Base-by-base conservation (phyloP, 1,140 invertebrate species). In the Thaumatotibia leucotreta region DNA sequence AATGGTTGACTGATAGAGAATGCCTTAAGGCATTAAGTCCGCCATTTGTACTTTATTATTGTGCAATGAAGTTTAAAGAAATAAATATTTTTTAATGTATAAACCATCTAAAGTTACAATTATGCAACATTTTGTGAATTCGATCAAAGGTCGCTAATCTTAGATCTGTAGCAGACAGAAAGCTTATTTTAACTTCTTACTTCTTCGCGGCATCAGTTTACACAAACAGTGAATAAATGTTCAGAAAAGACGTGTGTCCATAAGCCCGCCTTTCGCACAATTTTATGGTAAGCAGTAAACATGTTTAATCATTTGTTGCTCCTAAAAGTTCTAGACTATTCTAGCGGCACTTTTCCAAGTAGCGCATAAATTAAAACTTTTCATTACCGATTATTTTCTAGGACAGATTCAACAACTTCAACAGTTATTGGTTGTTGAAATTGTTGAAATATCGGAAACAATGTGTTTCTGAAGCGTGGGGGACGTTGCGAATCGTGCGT, bases 401-500 rank as follows among this genome's bases (percentile, higher is more conserved):
- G 39, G 39, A 45, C 39, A 45, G 39, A 20, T 45, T 45, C 66
- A 73, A 73, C 75, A 76, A 68, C 66, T 73, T 73, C 66, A 71
- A 49, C 62, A 50, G 35, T 39, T 14, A 5, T 20, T 17, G 39
- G 14, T 17, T 50, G 50, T 72, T 73, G 72, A 74, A 75, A 65
- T 62, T 32, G 67, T 74, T 77, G 68, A 72, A 77, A 74, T 75
- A 72, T 70, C 74, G 72, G 79, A 80, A 86, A 83, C 80, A 84
- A 83, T 82, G 76, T 76, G 83, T 82, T 80, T 79, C 75, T 72
- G 72, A 73, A 76, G 74, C 61, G 67, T 77, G 76, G 74, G 68
- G 70, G 76, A 76, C 77, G 78, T 79, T 79, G 82, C 78, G 83
- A 86, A 86, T 86, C 80, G 82, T 66, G 69, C 66, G 67, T 62